Evolutionary conservation across 2,888 invertebrate genomes (phyloP), one percentile per base, ranked within the genome.

Genomic region (Drosophila paranaensis): DNA sequence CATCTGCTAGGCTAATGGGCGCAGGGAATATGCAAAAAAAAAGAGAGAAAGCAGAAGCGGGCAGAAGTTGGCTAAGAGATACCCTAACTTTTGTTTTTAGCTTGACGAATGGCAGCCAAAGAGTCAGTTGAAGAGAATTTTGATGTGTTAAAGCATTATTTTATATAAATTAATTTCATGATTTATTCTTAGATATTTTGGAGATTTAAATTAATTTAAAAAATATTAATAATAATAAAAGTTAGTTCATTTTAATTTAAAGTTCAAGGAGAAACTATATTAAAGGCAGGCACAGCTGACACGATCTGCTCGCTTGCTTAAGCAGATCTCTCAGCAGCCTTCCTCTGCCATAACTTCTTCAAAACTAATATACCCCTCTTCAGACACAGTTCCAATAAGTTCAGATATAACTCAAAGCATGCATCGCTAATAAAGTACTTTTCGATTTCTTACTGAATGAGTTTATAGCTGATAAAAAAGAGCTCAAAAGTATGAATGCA

Each of bases 21-120:
- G 45, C 20, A 51, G 53, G 75, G 56, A 73, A 79, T 81, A 79
- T 86, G 84, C 89, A 79, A 80, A 77, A 60, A 16, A 9, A 9
- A 1, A 45, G 45, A n/a, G 8, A 43, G 10, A 16, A 25, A 0
- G 2, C 6, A 6, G 35, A 6, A 13, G 20, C 0, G 6, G 35
- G 51, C 6, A 14, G 20, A 16, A 11, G 2, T 3, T 2, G 51
- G 37, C 37, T 48, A n/a, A 3, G 6, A n/a, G 30, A 30, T n/a
- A 46, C 46, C 27, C 6, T 27, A 13, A 27, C 35, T 8, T 33
- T 33, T 33, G 8, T 6, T 30, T 6, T 30, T 30, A 30, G 4
- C 30, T 30, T 30, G 30, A 33, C 6, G 30, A 30, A 30, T 6
- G 3, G 2, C 20, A 30, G 30, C 30, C 30, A 30, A 30, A 30